phyloP scores from a whole-genome alignment of 2,113 vertebrate species.

The Rissa tridactyla region DNA sequence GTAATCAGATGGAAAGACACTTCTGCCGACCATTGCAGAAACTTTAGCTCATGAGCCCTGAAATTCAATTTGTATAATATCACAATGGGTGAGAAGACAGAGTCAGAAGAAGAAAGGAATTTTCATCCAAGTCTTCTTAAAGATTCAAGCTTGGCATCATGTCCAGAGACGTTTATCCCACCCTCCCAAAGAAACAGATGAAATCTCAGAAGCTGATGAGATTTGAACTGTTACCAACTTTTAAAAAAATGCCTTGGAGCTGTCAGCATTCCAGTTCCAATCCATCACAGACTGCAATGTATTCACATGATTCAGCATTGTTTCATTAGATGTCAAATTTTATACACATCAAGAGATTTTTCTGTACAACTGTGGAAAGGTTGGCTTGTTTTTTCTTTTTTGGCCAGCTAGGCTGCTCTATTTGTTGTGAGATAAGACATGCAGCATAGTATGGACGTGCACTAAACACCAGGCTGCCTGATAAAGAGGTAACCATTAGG shows the following conservation, averaged over 20 bases:
- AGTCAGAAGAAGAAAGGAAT: neutral
- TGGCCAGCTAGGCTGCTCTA: neutral
- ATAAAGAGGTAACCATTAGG: neutral
- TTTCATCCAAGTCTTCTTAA: constrained; percentile 8
- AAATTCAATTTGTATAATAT: constrained; percentile 40
- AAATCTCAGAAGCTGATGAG: constrained; percentile 43
- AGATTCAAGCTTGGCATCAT: neutral
- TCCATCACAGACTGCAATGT: neutral
- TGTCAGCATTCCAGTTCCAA: neutral
- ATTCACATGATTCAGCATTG: constrained; percentile 52
- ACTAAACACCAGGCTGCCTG: neutral
- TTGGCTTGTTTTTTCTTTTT: neutral
- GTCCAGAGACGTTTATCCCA: constrained; percentile 36
- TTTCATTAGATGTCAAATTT: neutral
- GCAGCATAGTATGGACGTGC: fast-evolving
- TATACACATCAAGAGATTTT: neutral
- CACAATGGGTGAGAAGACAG: neutral
- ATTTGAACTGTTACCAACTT: constrained; percentile 29
- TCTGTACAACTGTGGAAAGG: neutral
- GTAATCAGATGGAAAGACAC: constrained; percentile 35
- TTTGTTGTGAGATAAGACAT: neutral
- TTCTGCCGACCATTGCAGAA: constrained; percentile 47
- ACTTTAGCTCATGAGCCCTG: neutral
- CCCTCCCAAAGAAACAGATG: constrained; percentile 23
- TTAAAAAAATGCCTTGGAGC: constrained; percentile 9